Evolutionary conservation across 2,113 vertebrate genomes (phyloP).

Genomic region (Epinephelus moara): DNA sequence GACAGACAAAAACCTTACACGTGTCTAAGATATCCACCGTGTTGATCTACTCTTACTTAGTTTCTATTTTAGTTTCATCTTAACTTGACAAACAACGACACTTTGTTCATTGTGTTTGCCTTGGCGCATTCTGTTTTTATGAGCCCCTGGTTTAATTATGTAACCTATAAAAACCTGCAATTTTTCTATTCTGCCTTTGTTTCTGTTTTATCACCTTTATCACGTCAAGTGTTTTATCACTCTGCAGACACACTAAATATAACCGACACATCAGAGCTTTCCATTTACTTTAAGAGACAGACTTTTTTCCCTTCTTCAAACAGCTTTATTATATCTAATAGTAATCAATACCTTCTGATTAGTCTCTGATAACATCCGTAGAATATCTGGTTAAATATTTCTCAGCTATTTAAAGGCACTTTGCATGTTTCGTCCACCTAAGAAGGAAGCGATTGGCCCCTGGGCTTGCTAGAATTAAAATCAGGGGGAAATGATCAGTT

Average conservation of each 20-base stretch:
- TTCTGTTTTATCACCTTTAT: slow-evolving; percentile 19
- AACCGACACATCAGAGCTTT: neutral
- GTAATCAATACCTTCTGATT: slow-evolving; percentile 20
- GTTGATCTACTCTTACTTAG: neutral
- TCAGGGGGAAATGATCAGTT: slow-evolving; percentile 17
- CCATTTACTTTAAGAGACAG: neutral
- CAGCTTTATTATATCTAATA: neutral
- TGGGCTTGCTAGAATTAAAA: slow-evolving; percentile 30
- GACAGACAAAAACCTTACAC: neutral
- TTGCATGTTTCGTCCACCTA: slow-evolving; percentile 56
- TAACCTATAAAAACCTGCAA: slow-evolving; percentile 12
- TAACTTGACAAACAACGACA: slow-evolving; percentile 25
- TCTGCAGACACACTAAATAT: slow-evolving; percentile 7
- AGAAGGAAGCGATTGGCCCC: slow-evolving; percentile 30
- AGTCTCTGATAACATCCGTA: slow-evolving; percentile 16
- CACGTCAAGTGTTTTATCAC: neutral
- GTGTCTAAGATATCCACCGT: slow-evolving; percentile 13
- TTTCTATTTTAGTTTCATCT: neutral
- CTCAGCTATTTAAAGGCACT: slow-evolving; percentile 73
- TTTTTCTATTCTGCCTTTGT: slow-evolving; percentile 4
- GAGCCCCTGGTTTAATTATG: slow-evolving; percentile 21
- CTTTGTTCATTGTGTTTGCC: slow-evolving; percentile 20
- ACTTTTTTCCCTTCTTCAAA: neutral
- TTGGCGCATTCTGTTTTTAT: slow-evolving; percentile 33
- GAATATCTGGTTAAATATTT: slow-evolving; percentile 38